Percentiles rank a stretch among this genome's conserved stretches.
Conservation (phyloP, 2,888 invertebrate species). For the Rhagonycha lutea region DNA sequence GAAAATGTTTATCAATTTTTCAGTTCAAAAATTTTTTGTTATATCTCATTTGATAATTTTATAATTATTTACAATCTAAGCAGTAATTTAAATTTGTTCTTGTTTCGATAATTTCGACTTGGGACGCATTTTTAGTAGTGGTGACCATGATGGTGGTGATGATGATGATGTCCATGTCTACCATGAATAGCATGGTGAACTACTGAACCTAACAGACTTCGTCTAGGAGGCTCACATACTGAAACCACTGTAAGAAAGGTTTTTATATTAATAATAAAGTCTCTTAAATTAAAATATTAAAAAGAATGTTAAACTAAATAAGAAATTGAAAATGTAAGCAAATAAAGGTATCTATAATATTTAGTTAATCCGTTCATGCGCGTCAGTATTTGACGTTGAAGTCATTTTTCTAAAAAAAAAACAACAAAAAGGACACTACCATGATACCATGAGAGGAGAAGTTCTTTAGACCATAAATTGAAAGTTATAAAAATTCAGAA, state of each 20-base stretch:
- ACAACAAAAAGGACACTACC: not conserved
- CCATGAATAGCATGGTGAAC: not conserved
- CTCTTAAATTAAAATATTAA: not conserved
- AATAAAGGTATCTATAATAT: not conserved
- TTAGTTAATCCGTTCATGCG: too few species aligned
- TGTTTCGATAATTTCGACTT: not conserved
- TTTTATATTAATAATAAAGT: not conserved
- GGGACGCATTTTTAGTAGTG: not conserved
- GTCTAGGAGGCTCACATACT: not conserved
- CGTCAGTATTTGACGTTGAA: not conserved
- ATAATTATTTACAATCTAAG: not conserved
- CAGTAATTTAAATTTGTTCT: not conserved
- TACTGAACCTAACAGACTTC: not conserved
- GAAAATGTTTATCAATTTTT: not conserved
- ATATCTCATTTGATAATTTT: not conserved
- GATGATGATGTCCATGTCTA: not conserved
- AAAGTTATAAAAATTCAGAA: not conserved
- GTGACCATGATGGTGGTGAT: not conserved
- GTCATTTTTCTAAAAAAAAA: too few species aligned
- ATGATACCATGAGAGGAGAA: not conserved
- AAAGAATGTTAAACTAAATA: not conserved
- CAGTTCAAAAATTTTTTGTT: not conserved
- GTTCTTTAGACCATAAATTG: not conserved
- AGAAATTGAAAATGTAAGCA: not conserved
- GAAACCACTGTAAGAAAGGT: not conserved